These are phyloP conservation scores for Hafferia zeledoni DNA, from an alignment of 2,797 vertebrate genomes.

Conservation along the genomic window DNA sequence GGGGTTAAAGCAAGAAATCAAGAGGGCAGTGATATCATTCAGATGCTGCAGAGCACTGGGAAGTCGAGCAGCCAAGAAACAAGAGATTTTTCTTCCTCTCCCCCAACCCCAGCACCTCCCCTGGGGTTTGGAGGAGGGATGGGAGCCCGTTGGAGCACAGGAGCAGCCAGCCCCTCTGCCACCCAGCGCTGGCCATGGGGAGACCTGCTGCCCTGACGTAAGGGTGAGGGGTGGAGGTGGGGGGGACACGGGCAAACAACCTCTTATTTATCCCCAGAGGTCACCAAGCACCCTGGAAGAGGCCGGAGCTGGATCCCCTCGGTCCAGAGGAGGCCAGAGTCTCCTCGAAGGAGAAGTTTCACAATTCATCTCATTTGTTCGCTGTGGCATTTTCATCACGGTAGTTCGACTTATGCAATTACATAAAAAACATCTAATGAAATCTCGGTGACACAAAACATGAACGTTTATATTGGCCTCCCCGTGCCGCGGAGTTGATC, in stretches of 20 bases:
- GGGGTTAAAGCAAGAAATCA: neutral
- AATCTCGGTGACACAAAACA: slow-evolving; percentile 64
- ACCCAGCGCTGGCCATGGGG: neutral
- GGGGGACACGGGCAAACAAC: neutral
- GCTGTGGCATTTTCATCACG: slow-evolving; percentile 41
- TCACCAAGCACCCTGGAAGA: slow-evolving; percentile 29
- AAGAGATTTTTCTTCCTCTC: neutral
- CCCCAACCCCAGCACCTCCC: rapidly evolving
- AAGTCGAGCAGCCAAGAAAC: rapidly evolving
- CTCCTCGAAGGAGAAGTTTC: slow-evolving; percentile 37
- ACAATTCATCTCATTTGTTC: slow-evolving; percentile 26
- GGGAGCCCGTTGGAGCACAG: neutral
- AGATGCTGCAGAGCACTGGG: neutral
- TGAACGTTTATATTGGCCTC: slow-evolving; percentile 63
- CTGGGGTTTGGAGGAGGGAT: neutral
- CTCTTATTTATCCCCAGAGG: slow-evolving; percentile 12
- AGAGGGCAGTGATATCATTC: neutral
- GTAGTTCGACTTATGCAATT: slow-evolving; percentile 55
- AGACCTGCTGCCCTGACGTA: neutral
- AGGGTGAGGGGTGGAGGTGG: neutral
- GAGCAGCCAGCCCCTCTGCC: neutral
- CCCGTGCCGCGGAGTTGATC: slow-evolving; percentile 28
- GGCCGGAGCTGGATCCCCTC: neutral
- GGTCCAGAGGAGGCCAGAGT: neutral
- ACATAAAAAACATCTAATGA: slow-evolving; percentile 44